Base-by-base conservation (phyloP, 2,888 invertebrate genomes). In the Calliopum simillimum region DNA sequence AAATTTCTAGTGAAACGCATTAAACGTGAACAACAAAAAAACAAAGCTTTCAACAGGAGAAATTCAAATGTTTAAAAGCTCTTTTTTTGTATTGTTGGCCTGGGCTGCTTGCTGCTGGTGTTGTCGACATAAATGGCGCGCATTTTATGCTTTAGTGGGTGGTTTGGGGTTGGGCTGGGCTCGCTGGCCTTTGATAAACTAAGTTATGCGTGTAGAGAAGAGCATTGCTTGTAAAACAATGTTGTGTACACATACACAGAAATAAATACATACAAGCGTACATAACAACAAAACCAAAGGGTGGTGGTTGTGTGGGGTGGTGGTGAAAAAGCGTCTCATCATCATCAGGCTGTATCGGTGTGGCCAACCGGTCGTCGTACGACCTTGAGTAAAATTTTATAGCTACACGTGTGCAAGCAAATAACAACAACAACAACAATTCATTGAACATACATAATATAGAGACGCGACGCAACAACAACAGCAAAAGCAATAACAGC, bases 361-460 rank as follows among this genome's bases (percentile, higher is more conserved):
- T 41, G 19, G 16, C 41, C 51, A 33, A n/a, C n/a, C 19, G 19
- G 46, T 67, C 59, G 69, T 68, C 71, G 73, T 65, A 75, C 81
- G 82, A 83, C 82, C 82, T 83, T 83, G 84, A 82, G 80, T 80
- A 79, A 76, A 77, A 81, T 79, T 81, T 82, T 84, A 84, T 81
- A 77, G 81, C 82, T 83, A 79, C 82, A 83, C 82, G 82, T 84
- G 83, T 79, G 76, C 80, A 77, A 79, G 81, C 77, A 78, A 33
- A 33, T 33, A 33, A 33, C 19, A n/a, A 41, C 11, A 41, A 78
- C 33, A 75, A 73, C 11, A 41, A 78, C 33, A 75, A 73, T 71
- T 75, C 74, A 76, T 74, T 75, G 73, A 69, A 74, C 74, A 16
- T 19, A 74, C n/a, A n/a, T n/a, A n/a, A n/a, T n/a, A n/a, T 71